phyloP scores from a whole-genome alignment of 2,113 vertebrate species.

The Madoqua kirkii region DNA sequence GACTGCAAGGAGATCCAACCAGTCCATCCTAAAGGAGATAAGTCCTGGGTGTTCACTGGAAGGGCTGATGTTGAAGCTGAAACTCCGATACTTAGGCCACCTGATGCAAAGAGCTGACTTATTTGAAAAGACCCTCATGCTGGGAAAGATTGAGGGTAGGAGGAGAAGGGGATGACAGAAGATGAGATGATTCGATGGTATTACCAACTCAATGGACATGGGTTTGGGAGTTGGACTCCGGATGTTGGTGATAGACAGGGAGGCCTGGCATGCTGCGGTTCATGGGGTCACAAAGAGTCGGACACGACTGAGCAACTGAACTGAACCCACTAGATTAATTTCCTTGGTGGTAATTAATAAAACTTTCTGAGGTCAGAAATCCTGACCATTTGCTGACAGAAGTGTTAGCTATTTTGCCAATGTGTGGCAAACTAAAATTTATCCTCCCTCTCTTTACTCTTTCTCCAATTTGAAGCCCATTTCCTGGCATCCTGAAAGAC shows the following conservation, averaged over 20 bases:
- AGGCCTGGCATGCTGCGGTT: neutral
- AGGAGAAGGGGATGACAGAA: no score
- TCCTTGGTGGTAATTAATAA: neutral
- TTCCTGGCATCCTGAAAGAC: neutral
- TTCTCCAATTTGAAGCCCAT: neutral
- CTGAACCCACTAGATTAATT: neutral
- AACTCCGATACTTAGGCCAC: no score
- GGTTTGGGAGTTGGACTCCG: neutral
- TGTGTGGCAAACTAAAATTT: neutral
- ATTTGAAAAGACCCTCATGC: no score
- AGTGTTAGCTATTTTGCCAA: neutral
- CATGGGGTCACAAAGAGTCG: no score
- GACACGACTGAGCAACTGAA: no score
- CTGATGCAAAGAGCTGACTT: no score
- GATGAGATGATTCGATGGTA: no score
- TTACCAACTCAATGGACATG: no score
- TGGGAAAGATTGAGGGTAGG: no score
- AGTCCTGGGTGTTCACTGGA: no score
- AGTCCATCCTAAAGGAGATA: no score
- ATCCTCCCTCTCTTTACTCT: neutral
- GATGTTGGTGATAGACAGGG: neutral
- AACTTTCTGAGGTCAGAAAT: neutral
- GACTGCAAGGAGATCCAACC: neutral
- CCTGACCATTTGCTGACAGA: neutral
- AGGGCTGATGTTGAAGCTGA: no score